Conservation (phyloP, 1,140 invertebrate species). For the Bacillus rossius region DNA sequence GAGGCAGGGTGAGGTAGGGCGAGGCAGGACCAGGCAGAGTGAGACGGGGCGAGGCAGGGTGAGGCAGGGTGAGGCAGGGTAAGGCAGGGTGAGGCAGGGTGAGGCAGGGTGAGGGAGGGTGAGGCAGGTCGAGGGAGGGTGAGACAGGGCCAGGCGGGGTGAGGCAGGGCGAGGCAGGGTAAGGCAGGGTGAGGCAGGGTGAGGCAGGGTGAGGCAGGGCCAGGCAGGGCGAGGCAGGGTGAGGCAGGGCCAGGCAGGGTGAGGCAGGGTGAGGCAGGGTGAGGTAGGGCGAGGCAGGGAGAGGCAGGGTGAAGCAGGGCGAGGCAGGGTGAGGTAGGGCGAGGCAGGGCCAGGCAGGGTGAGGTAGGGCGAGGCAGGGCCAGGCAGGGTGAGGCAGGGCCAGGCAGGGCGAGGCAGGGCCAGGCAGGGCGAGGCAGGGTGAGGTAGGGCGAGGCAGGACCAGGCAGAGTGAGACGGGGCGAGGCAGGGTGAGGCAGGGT, state of each 20-base stretch:
- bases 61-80: not conserved
- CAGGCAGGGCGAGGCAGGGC: not conserved
- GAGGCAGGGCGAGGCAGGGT: not conserved
- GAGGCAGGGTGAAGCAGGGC: not conserved
- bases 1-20: not conserved
- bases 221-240: too few relatives aligned
- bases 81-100: not conserved
- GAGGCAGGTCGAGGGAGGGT: not conserved
- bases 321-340: not conserved
- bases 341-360: not conserved
- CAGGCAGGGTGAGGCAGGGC: not conserved
- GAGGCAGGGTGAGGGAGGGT: not conserved
- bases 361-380: not conserved
- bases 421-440: not conserved
- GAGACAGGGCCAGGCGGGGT: not conserved
- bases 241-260: too few relatives aligned
- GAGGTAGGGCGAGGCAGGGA: conserved; percentile 1
- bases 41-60: not conserved
- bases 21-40: not conserved
- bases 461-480: not conserved
- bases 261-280: not conserved
- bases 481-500: not conserved
- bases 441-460: not conserved
- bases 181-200: conserved; percentile 1
- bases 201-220: too few relatives aligned